Evolutionary conservation across 2,113 vertebrate genomes (phyloP).

Genomic region (Ariopsis seemanni): DNA sequence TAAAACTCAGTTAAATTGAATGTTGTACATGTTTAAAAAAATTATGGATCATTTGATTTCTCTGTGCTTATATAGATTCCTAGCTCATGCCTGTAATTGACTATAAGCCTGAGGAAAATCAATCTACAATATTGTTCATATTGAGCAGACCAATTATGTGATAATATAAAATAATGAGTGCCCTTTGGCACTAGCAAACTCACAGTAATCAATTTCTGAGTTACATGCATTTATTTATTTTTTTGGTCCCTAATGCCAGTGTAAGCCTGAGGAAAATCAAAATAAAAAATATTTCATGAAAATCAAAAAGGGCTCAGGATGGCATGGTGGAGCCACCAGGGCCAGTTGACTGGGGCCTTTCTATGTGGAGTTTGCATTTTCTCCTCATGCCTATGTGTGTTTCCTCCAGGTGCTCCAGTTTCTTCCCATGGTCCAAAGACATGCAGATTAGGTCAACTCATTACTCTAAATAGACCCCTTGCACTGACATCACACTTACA

Average conservation of each 20-base stretch:
- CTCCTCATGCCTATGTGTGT: too few species aligned
- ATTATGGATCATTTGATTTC: not conserved
- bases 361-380: too few species aligned
- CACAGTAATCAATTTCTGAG: not conserved
- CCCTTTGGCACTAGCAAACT: not conserved
- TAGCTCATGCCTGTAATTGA: not conserved
- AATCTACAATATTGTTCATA: not conserved
- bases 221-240: not conserved
- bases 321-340: too few species aligned
- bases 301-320: not conserved
- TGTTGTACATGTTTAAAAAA: too few species aligned
- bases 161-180: slow-evolving; percentile 4
- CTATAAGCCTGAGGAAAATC: not conserved
- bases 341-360: too few species aligned
- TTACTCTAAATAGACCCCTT: too few species aligned
- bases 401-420: too few species aligned
- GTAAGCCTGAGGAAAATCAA: not conserved
- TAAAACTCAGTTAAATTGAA: too few species aligned
- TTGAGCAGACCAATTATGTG: not conserved
- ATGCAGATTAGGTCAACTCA: too few species aligned
- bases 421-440: too few species aligned
- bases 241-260: not conserved
- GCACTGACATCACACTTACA: too few species aligned
- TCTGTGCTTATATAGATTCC: not conserved
- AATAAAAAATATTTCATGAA: not conserved